phyloP scores from a whole-genome alignment of 2,113 vertebrate genomes.

The Indri indri region DNA sequence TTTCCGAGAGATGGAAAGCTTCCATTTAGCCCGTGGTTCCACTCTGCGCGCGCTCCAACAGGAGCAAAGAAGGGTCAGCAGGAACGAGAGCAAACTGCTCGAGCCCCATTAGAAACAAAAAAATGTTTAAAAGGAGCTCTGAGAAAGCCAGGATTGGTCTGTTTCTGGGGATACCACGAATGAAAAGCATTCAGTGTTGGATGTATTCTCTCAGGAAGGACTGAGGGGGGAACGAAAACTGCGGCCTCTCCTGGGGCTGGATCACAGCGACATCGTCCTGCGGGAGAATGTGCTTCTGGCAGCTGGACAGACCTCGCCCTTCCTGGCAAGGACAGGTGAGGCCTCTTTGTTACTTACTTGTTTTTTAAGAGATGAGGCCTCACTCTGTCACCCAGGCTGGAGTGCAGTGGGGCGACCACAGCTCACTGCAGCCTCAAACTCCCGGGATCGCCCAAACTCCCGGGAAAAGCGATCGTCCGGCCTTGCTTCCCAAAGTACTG shows the following conservation, averaged over 20 bases:
- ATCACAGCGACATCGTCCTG: rapidly evolving
- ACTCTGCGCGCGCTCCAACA: neutral
- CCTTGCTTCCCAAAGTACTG: too few species aligned
- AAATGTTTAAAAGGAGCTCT: neutral
- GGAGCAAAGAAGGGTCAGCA: neutral
- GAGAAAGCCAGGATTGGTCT: neutral
- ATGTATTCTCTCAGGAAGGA: neutral
- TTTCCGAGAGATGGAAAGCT: neutral
- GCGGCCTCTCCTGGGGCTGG: neutral
- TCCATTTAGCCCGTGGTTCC: neutral
- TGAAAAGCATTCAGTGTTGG: neutral
- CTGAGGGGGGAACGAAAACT: too few species aligned
- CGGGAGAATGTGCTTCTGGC: neutral
- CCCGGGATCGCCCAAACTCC: too few species aligned
- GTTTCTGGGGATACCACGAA: rapidly evolving
- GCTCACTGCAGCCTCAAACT: too few species aligned
- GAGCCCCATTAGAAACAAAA: neutral
- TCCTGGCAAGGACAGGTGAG: neutral
- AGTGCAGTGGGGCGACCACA: too few species aligned
- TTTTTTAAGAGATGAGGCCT: too few species aligned
- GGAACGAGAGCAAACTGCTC: neutral
- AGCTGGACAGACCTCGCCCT: too few species aligned
- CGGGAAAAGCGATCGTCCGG: too few species aligned
- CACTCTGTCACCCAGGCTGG: too few species aligned
- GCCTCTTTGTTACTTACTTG: neutral